Evolutionary conservation across 2,888 invertebrate genomes (phyloP), one percentile per base, ranked within the genome.

Genomic region (Rhingia campestris): DNA sequence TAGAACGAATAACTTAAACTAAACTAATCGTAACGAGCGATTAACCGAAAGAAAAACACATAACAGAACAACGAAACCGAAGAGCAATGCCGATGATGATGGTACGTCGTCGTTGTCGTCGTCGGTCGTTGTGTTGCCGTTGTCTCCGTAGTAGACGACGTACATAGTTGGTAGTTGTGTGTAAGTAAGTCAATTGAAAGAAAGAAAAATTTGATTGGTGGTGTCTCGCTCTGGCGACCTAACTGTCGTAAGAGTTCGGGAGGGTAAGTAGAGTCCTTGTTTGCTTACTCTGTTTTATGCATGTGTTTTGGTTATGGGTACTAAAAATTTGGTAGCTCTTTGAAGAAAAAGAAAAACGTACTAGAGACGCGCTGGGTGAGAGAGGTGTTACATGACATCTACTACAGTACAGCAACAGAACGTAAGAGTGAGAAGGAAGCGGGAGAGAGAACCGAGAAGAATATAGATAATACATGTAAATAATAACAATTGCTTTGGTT

Each of bases 11-110:
- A 82, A 80, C 79, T 75, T 79, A 69, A 84, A 84, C 84, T 84
- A 84, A 84, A 84, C 84, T 84, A 84, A 79, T 84, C 84, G 80
- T 70, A 84, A 79, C 80, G 84, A 84, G 79, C 74, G 84, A 84
- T 84, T 84, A 84, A 80, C 74, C 80, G 74, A 84, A 84, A 80
- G 84, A 66, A 84, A 79, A 82, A 82, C 82, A 82, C 73, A 77
- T 47, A 72, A 79, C 82, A 76, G 59, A 72, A 49, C 41, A 72
- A 80, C 59, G 47, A 41, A 75, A 70, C 64, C 58, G 37, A 75
- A 74, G 79, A 79, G 82, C 69, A 49, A 43, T 43, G 51, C 41
- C 12, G 47, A 39, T 67, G 56, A 37, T 45, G 73, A 73, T 64
- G 63, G 54, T 43, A 51, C 9, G 7, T 51, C 49, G 47, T 54